Percentiles rank a stretch among this genome's conserved stretches.
Conservation (phyloP, 2,888 invertebrate species). For the Clanis bilineata region DNA sequence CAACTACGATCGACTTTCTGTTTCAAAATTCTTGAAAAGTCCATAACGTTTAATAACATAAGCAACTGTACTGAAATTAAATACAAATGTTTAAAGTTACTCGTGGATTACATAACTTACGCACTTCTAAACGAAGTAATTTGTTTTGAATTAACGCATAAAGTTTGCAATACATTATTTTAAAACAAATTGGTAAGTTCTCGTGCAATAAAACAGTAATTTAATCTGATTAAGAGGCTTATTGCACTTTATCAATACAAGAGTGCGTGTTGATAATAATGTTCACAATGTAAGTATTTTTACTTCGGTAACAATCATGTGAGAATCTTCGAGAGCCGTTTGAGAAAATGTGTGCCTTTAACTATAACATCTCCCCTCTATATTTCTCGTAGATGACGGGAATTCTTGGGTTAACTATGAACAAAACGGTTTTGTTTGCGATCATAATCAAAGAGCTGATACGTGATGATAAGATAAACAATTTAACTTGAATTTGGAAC, state of each 20-base stretch:
- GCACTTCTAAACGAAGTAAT: neutral
- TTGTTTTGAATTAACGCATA: neutral
- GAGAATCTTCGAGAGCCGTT: neutral
- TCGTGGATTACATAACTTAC: constrained; percentile 1
- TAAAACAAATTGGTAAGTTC: neutral
- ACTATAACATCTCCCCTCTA: neutral
- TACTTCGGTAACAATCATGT: neutral
- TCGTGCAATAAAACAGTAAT: neutral
- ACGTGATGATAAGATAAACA: constrained; percentile 18
- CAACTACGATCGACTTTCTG: constrained; percentile 2
- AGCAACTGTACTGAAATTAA: constrained; percentile 9
- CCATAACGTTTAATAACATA: constrained; percentile 7
- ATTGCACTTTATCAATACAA: neutral
- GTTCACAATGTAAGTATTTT: neutral
- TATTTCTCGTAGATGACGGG: neutral
- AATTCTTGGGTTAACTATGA: neutral
- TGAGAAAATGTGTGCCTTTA: neutral
- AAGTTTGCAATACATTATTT: neutral
- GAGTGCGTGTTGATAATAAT: neutral
- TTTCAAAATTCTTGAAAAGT: constrained; percentile 12
- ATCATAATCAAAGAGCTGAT: constrained; percentile 14
- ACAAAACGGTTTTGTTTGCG: constrained; percentile 3
- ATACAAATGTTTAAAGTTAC: constrained; percentile 10
- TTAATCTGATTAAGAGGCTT: neutral
- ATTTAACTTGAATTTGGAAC: constrained; percentile 1